Conservation (phyloP, 2,113 vertebrate genomes). For the Petroica traversi region DNA sequence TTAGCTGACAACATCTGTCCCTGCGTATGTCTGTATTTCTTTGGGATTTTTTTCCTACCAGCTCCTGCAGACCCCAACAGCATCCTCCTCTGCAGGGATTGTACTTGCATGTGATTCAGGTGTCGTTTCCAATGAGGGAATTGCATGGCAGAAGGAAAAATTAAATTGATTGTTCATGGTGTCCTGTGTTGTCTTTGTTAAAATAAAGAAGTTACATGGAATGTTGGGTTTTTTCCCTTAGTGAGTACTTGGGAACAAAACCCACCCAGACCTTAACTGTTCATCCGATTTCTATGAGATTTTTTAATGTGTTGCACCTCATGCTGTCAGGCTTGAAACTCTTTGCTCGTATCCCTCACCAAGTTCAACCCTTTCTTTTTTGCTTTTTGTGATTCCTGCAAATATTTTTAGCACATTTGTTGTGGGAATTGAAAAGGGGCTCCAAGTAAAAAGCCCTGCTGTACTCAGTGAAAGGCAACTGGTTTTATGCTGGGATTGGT, state of each 20-base stretch:
- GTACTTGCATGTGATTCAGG: not conserved
- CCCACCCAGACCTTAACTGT: not conserved
- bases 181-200: not conserved
- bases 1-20: not conserved
- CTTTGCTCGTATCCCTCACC: not conserved
- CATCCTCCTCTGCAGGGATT: not conserved
- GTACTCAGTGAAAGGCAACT: not conserved
- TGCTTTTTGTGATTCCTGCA: not conserved
- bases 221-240: not conserved
- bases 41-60: not conserved
- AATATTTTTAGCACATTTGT: not conserved
- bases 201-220: not conserved
- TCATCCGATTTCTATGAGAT: not conserved
- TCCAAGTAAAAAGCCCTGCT: not conserved
- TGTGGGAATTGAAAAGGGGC: not conserved
- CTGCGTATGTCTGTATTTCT: not conserved
- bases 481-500: not conserved
- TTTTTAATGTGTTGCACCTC: not conserved
- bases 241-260: not conserved
- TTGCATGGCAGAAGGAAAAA: conserved; percentile 21
- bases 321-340: not conserved
- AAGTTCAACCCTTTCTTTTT: not conserved
- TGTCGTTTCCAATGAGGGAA: not conserved
- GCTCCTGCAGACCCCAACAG: conserved; percentile 6
- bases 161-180: not conserved